phyloP scores from a whole-genome alignment of 2,797 vertebrate genomes.

The Pseudochromis fuscus region DNA sequence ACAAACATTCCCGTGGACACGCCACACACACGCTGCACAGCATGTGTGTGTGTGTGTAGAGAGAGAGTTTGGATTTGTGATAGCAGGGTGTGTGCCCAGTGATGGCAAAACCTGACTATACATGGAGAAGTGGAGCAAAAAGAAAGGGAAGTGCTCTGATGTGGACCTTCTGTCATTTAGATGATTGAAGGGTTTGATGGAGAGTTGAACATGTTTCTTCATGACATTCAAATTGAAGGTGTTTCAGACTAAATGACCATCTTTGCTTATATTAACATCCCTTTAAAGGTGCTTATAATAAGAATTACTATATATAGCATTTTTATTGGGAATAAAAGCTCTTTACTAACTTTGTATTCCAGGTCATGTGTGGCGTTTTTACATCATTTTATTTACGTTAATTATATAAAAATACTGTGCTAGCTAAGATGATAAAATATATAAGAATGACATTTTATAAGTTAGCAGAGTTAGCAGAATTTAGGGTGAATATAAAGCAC shows the following conservation, averaged over 20 bases:
- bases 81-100: conserved; percentile 46
- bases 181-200: neutral
- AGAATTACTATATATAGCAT: neutral
- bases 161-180: conserved; percentile 12
- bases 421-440: too few species aligned
- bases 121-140: conserved; percentile 60
- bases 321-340: neutral
- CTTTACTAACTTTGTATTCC: neutral
- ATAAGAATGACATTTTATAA: too few species aligned
- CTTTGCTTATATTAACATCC: too few species aligned
- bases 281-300: neutral
- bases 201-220: too few species aligned
- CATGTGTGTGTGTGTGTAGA: conserved; percentile 20
- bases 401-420: too few species aligned
- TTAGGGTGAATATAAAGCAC: too few species aligned
- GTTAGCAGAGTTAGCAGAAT: too few species aligned
- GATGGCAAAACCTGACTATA: conserved; percentile 70
- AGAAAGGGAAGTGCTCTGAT: conserved; percentile 8
- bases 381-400: neutral
- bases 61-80: conserved; percentile 63
- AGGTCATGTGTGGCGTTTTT: neutral
- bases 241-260: neutral
- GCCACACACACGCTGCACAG: conserved; percentile 29
- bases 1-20: conserved; percentile 74
- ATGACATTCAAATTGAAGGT: neutral